Conservation (phyloP, 1,140 invertebrate genomes). For the Pteromalus puparum region DNA sequence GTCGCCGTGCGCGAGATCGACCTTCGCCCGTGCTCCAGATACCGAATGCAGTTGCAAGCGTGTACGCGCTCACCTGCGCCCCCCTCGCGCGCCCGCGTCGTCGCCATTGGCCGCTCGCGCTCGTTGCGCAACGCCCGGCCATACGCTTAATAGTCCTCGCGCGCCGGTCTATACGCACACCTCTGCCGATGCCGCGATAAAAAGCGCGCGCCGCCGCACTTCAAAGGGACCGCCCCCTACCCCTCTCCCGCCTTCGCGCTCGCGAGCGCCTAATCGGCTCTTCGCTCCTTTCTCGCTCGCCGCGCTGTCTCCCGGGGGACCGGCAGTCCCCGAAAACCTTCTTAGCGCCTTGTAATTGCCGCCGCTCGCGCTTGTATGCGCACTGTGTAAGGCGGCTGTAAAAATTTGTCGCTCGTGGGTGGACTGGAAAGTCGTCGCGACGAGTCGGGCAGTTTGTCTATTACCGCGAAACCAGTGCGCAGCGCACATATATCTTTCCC, state of each 20-base stretch:
- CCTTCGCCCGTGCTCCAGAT: conserved; percentile 50
- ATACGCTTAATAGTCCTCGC: neutral
- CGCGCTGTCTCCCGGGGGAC: neutral
- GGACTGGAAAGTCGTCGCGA: neutral
- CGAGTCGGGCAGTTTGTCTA: no score
- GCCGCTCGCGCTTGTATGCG: neutral
- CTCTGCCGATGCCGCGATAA: neutral
- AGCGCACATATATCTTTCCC: no score
- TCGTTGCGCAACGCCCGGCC: conserved; percentile 34
- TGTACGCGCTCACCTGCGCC: neutral
- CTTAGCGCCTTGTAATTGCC: neutral
- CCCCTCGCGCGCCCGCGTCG: neutral
- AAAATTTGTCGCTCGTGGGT: neutral
- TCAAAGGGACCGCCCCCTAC: conserved; percentile 24
- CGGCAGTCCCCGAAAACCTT: neutral
- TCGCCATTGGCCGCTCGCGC: conserved; percentile 21
- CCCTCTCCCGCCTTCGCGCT: neutral
- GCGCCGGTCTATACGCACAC: neutral
- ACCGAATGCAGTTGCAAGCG: conserved; percentile 8
- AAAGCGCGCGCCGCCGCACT: conserved; percentile 2
- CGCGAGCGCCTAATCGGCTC: neutral
- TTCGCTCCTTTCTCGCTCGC: neutral
- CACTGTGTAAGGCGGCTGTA: no score
- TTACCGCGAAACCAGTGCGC: no score
- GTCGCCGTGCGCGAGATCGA: conserved; percentile 10